phyloP scores from a whole-genome alignment of 2,888 invertebrate genomes.

The Poecilus cupreus region DNA sequence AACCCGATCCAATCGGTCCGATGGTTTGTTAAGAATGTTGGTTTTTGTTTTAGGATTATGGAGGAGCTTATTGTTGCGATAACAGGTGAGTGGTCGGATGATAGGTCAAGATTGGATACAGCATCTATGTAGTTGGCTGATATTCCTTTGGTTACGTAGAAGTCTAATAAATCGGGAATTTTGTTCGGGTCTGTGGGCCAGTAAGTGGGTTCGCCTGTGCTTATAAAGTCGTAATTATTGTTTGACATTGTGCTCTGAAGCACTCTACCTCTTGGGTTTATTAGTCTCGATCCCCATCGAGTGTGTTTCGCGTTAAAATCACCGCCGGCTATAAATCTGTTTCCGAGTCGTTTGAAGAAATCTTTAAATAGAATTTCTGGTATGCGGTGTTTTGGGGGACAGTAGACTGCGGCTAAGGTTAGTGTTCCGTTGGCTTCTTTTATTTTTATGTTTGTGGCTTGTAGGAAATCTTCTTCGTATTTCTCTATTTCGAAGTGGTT shows the following conservation, averaged over 20 bases:
- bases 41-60: slow-evolving; percentile 18
- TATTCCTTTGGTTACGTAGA: background rate
- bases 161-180: too few species aligned
- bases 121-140: background rate
- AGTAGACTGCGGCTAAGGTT: slow-evolving; percentile 47
- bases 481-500: background rate
- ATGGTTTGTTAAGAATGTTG: slow-evolving; percentile 3
- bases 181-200: too few species aligned
- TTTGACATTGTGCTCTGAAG: background rate
- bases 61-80: slow-evolving; percentile 20
- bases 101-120: background rate
- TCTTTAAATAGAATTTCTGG: slow-evolving; percentile 13
- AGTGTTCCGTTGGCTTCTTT: slow-evolving; percentile 26
- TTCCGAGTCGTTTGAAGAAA: background rate
- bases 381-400: slow-evolving; percentile 56
- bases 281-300: slow-evolving; percentile 3
- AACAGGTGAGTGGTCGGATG: slow-evolving; percentile 37
- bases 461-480: background rate
- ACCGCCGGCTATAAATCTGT: slow-evolving; percentile 9
- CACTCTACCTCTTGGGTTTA: slow-evolving; percentile 3
- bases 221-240: background rate
- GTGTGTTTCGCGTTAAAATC: slow-evolving; percentile 1
- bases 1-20: background rate
- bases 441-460: slow-evolving; percentile 43
- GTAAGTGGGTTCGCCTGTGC: background rate